These are phyloP conservation scores for Oscheius sp. DNA, from an alignment of 1,140 invertebrate genomes.

Conservation along the genomic window DNA sequence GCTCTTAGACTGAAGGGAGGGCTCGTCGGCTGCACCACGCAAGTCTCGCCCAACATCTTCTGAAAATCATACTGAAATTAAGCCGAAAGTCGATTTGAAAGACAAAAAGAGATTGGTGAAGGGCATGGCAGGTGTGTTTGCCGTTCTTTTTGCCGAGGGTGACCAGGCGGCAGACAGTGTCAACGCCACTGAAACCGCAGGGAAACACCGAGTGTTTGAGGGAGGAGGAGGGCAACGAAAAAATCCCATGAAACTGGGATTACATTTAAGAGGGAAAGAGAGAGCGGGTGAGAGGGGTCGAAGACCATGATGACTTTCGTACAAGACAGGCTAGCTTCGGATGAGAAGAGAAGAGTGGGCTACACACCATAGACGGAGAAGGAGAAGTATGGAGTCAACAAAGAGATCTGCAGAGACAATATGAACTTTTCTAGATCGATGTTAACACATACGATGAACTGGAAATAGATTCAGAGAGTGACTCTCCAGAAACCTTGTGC, in stretches of 20 bases:
- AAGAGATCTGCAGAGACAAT: not conserved
- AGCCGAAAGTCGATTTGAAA: too few species aligned
- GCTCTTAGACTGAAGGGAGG: not conserved
- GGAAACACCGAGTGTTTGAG: not conserved
- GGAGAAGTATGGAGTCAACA: not conserved
- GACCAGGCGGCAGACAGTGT: not conserved
- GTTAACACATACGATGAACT: too few species aligned
- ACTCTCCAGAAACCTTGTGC: not conserved
- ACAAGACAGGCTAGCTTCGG: not conserved
- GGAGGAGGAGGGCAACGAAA: not conserved
- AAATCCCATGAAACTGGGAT: not conserved
- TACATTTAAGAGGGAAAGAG: too few species aligned
- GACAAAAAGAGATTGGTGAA: not conserved
- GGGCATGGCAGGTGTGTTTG: slow-evolving; percentile 1
- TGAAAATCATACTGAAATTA: too few species aligned
- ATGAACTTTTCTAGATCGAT: too few species aligned
- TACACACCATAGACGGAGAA: not conserved
- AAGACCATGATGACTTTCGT: not conserved
- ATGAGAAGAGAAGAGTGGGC: not conserved
- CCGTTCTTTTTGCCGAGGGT: not conserved
- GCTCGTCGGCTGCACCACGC: not conserved
- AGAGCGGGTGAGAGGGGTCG: not conserved
- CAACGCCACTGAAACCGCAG: not conserved
- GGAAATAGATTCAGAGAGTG: not conserved
- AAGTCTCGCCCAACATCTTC: not conserved